Base-by-base conservation (phyloP, 2,888 invertebrate species). In the Notodonta dromedarius region DNA sequence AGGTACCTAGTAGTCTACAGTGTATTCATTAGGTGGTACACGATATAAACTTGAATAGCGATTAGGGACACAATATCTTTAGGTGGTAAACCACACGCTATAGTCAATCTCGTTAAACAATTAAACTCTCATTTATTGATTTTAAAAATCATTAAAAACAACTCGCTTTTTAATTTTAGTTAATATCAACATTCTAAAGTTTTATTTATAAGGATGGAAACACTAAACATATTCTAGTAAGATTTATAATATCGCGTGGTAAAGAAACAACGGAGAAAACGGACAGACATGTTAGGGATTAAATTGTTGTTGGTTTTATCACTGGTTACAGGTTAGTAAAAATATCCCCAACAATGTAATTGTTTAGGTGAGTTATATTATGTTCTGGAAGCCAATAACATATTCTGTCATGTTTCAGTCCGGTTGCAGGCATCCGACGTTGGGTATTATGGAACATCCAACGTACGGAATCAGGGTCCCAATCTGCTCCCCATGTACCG, bases 251-350 rank as follows among this genome's bases (percentile, higher is more conserved):
- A 62, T 62, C 54, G 9, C 39, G 32, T 48, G 24, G 24, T 24
- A 24, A 12, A 14, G 14, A 12, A 63, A 52, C 62, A 67, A 46
- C 62, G 14, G 24, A 24, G 40, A 48, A 42, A 39, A 56, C 35
- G 46, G 9, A 14, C 24, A 9, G 32, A 69, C 4, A 74, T 78
- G 78, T 62, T 73, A 59, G 62, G 67, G 57, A 60, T 59, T 40
- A 73, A 78, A 62, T 55, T 82, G 56, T 58, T 86, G 58, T 69
- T 82, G 42, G 56, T 83, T 51, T 53, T 83, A 40, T 73, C 76
- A 4, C 61, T 85, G 24, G 58, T 70, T 4, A 70, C 75, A 56
- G 85, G 87, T 86, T 68, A 81, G 86, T 71, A 42, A 68, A 48
- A 56, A 71, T 72, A 55, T 66, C 69, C 24, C 53, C 59, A 58